Evolutionary conservation across 2,888 invertebrate species (phyloP).

Genomic region (Argynnis bischoffii): DNA sequence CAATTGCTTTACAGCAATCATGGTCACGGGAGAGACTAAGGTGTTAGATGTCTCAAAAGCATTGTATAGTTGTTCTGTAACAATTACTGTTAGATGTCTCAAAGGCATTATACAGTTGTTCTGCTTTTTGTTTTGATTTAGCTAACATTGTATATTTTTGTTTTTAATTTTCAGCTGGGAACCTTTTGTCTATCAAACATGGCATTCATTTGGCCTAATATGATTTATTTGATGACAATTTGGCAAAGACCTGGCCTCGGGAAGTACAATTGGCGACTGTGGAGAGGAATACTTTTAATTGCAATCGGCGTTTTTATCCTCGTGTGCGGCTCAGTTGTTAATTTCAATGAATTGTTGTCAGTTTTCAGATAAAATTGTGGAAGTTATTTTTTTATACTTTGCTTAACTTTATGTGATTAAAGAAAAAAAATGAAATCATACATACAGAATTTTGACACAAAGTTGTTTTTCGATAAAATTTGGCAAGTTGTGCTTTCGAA

Average conservation of each 20-base stretch:
- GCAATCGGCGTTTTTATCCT: slow-evolving; percentile 59
- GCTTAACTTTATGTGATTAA: not conserved
- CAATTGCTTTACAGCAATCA: no score
- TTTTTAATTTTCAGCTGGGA: slow-evolving; percentile 62
- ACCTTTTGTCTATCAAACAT: slow-evolving; percentile 74
- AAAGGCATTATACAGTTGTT: no score
- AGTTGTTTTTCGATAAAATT: not conserved
- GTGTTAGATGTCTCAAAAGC: no score
- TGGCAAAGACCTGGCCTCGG: slow-evolving; percentile 72
- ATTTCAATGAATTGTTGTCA: slow-evolving; percentile 42
- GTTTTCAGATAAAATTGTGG: slow-evolving; percentile 39
- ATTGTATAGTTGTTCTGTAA: no score
- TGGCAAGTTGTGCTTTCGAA: not conserved
- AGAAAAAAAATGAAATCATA: no score
- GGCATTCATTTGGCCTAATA: slow-evolving; percentile 72
- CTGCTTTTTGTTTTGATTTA: no score
- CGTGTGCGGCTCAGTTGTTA: slow-evolving; percentile 54
- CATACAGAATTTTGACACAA: no score
- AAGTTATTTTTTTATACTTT: not conserved
- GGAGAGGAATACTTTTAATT: slow-evolving; percentile 57
- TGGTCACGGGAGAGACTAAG: no score
- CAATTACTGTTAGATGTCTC: no score
- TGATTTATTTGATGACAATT: slow-evolving; percentile 66
- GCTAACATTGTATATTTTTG: not conserved
- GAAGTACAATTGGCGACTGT: slow-evolving; percentile 61